phyloP scores from a whole-genome alignment of 2,113 vertebrate species.

The Chionis minor region DNA sequence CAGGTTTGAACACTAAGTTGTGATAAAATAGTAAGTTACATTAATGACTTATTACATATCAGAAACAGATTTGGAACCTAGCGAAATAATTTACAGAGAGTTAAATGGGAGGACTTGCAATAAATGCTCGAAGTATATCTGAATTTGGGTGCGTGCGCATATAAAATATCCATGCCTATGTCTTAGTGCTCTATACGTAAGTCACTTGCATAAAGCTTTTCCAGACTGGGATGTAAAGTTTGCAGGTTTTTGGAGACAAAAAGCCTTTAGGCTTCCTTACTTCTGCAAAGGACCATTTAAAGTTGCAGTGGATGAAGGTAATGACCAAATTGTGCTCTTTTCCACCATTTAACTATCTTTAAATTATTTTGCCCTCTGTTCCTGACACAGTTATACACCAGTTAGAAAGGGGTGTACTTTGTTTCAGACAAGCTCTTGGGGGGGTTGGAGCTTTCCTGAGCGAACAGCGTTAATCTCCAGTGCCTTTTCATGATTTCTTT shows the following conservation, averaged over 20 bases:
- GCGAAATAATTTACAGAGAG: neutral
- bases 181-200: neutral
- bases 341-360: neutral
- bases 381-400: conserved; percentile 24
- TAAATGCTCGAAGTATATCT: neutral
- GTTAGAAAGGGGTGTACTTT: conserved; percentile 56
- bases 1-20: neutral
- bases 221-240: neutral
- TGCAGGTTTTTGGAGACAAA: neutral
- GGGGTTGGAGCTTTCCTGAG: conserved; percentile 25
- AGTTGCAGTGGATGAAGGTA: neutral
- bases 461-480: conserved; percentile 63
- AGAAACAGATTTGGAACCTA: neutral
- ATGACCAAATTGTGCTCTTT: neutral
- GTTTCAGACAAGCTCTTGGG: conserved; percentile 51
- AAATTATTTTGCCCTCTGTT: conserved; percentile 4
- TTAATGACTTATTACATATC: neutral
- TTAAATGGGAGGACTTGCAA: neutral
- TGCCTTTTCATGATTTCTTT: conserved; percentile 65
- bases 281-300: neutral
- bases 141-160: accelerated
- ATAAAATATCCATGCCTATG: accelerated
- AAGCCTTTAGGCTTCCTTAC: neutral
- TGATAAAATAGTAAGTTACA: neutral
- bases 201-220: neutral